Evolutionary conservation across 2,113 vertebrate genomes (phyloP).

Genomic region (Proterorhinus semilunaris): DNA sequence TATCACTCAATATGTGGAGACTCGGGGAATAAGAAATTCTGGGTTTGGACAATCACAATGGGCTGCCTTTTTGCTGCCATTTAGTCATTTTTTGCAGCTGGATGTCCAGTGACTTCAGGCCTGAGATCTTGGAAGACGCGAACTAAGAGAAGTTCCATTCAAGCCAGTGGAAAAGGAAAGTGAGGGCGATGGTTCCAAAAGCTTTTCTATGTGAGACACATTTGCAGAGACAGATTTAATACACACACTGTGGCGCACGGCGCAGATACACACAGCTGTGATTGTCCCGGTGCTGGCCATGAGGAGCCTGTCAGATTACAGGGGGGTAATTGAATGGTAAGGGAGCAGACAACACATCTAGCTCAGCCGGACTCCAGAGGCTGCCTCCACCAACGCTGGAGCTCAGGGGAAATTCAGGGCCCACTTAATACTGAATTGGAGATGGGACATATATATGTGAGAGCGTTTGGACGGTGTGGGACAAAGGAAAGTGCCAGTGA

Average conservation of each 20-base stretch:
- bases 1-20: too few relatives aligned
- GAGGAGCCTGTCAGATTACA: conserved; percentile 76
- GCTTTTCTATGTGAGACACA: conserved; percentile 12
- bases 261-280: conserved; percentile 40
- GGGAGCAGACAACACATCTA: conserved; percentile 72
- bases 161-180: conserved; percentile 23
- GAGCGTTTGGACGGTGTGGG: conserved; percentile 23
- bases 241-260: conserved; percentile 15
- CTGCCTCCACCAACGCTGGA: conserved; percentile 54
- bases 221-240: conserved; percentile 20
- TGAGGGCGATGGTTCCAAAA: conserved; percentile 23
- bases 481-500: conserved; percentile 42
- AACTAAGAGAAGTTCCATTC: conserved; percentile 25
- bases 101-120: conserved; percentile 57
- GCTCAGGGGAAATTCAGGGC: conserved; percentile 72
- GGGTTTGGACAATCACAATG: conserved; percentile 30
- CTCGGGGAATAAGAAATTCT: conserved; percentile 28
- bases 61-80: conserved; percentile 26
- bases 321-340: conserved; percentile 76
- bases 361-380: conserved; percentile 69
- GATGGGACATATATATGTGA: conserved; percentile 48
- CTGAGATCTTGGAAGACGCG: conserved; percentile 36
- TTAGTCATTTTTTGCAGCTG: conserved; percentile 42
- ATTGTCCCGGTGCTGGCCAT: conserved; percentile 59
- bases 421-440: conserved; percentile 67